phyloP scores from a whole-genome alignment of 2,888 invertebrate genomes.

The Proisotoma minuta region DNA sequence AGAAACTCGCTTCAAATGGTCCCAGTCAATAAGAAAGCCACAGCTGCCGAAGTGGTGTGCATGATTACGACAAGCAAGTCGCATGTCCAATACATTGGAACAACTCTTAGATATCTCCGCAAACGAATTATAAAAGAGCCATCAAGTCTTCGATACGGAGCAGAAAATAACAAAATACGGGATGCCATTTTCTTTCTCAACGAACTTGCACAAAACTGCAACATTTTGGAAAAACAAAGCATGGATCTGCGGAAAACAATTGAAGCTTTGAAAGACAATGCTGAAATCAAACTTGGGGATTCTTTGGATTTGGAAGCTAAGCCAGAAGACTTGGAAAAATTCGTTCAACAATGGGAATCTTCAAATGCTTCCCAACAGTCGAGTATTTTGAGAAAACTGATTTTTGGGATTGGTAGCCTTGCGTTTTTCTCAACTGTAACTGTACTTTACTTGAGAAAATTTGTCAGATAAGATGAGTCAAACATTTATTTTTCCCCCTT shows the following conservation, averaged over 20 bases:
- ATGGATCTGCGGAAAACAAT: background rate
- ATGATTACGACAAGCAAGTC: conserved; percentile 17
- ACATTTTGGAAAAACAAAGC: background rate
- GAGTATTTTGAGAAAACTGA: background rate
- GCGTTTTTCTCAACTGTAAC: no score
- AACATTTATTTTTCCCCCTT: no score
- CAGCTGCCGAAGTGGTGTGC: conserved; percentile 19
- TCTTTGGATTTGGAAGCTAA: background rate
- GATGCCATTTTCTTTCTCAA: background rate
- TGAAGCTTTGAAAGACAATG: background rate
- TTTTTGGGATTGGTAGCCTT: no score
- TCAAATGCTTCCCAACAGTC: background rate
- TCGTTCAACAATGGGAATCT: conserved; percentile 1
- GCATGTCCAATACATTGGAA: conserved; percentile 18
- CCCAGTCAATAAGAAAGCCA: conserved; percentile 16
- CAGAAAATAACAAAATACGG: conserved; percentile 16
- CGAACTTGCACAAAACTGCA: background rate
- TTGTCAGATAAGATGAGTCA: no score
- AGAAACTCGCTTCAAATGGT: conserved; percentile 5
- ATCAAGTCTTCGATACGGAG: background rate
- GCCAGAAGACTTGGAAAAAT: background rate
- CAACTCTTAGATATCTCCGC: conserved; percentile 4
- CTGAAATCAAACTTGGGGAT: conserved; percentile 15
- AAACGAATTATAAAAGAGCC: conserved; percentile 14
- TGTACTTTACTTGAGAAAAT: no score